phyloP scores from a whole-genome alignment of 2,888 invertebrate species.

The Diloba caeruleocephala region DNA sequence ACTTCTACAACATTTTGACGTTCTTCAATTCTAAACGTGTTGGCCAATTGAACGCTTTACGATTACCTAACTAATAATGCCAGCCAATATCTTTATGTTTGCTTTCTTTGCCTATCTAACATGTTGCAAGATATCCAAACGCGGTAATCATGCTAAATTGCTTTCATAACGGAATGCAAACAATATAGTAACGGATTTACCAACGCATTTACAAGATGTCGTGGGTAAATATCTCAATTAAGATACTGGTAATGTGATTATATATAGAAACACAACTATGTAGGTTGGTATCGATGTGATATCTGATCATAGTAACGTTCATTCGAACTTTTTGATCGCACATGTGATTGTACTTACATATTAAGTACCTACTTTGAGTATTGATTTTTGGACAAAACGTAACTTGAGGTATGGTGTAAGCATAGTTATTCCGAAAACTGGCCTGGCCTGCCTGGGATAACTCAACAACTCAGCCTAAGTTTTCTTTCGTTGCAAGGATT shows the following conservation, averaged over 20 bases:
- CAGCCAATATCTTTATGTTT: constrained; percentile 26
- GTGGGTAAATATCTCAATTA: constrained; percentile 10
- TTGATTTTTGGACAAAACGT: no score
- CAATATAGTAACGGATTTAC: constrained; percentile 35
- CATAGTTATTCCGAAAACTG: no score
- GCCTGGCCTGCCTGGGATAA: no score
- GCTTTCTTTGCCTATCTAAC: constrained; percentile 28
- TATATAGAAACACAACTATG: neutral
- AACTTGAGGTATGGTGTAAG: no score
- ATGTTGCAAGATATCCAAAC: constrained; percentile 24
- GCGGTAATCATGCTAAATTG: constrained; percentile 37
- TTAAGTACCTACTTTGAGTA: no score
- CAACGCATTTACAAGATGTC: constrained; percentile 15
- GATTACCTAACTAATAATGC: constrained; percentile 35
- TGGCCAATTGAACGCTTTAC: constrained; percentile 11
- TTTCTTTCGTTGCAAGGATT: no score
- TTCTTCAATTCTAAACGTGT: constrained; percentile 4
- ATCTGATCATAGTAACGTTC: no score
- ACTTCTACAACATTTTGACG: constrained; percentile 1
- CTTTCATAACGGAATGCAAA: constrained; percentile 51
- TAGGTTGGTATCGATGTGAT: no score
- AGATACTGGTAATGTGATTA: neutral
- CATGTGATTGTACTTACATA: no score
- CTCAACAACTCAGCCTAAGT: no score
- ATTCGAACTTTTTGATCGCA: no score